Evolutionary conservation across 2,113 vertebrate genomes (phyloP), one percentile per base, ranked within the genome.

Genomic region (Leucosticte australis): DNA sequence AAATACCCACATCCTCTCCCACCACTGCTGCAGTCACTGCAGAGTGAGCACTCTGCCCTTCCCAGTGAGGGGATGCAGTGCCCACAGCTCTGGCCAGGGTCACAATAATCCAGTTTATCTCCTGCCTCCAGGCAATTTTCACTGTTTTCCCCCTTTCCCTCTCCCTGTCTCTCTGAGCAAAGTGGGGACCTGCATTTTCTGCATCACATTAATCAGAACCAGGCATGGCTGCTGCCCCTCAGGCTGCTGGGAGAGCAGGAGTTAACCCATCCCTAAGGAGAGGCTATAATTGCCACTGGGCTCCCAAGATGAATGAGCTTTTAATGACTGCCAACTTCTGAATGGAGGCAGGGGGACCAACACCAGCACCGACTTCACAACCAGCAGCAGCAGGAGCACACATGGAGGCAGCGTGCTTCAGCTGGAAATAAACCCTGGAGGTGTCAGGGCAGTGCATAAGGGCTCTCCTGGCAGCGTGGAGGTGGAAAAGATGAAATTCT

Each of bases 401-500:
- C 37, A 4, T 87, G 94, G 94, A 91, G 47, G 42, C 93, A 87
- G 92, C 6, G 3, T 87, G 95, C 8, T 17, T 49, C 92, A 73
- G 87, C 92, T 79, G 50, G 57, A 96, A 93, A 94, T 60, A 90
- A 95, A 87, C 41, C 41, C 94, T 15, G 55, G 85, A 93, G 89
- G 96, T 96, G 94, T 94, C 86, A 39, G 90, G 75, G 63, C 88
- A 89, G 83, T 0, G 75, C 55, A 86, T 19, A 26, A 86, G 86
- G 92, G 67, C 47, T 33, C 79, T 80, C 88, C 92, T 96, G 95
- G 95, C 95, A 92, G 86, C 3, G 0, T 3, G 71, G 42, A 90
- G 92, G 92, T 94, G 96, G 94, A 94, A 95, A 96, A 96, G 89
- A 96, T 92, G 91, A 95, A 78, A 47, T 67, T 77, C 39, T 75